Evolutionary conservation across 1,140 invertebrate genomes (phyloP).

Genomic region (Pantala flavescens): DNA sequence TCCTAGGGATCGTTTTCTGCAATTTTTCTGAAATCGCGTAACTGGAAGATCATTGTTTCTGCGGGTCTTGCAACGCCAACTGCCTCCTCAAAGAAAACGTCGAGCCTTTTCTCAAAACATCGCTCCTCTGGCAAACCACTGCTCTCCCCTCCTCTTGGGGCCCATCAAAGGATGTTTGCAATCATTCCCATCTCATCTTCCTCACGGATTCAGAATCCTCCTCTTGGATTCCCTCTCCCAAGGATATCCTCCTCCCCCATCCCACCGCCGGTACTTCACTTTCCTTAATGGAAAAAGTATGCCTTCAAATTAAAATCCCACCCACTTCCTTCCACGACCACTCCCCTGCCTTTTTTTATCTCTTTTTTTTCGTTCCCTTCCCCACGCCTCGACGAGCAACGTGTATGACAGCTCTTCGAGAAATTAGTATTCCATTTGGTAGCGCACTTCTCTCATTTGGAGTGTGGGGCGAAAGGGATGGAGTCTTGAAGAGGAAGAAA

Average conservation of each 20-base stretch:
- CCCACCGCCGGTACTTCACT: not conserved
- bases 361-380: not conserved
- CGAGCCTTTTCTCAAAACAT: not conserved
- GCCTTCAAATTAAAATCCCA: not conserved
- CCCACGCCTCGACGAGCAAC: not conserved
- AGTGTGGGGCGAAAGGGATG: not conserved
- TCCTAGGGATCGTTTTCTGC: too few species aligned
- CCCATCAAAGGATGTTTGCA: not conserved
- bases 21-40: too few species aligned
- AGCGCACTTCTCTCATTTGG: not conserved
- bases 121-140: not conserved
- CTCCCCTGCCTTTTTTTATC: not conserved
- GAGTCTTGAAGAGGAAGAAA: not conserved
- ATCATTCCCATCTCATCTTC: slow-evolving; percentile 9
- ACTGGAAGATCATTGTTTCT: too few species aligned
- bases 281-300: slow-evolving; percentile 8
- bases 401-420: slow-evolving; percentile 7
- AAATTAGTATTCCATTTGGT: slow-evolving; percentile 4
- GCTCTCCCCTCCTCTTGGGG: not conserved
- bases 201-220: slow-evolving; percentile 3
- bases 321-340: not conserved
- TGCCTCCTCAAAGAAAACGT: not conserved
- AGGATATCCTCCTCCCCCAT: not conserved
- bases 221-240: not conserved
- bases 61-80: too few species aligned